These are phyloP conservation scores for Zaprionus bogoriensis DNA, from an alignment of 2,888 invertebrate species.

Conservation along the genomic window DNA sequence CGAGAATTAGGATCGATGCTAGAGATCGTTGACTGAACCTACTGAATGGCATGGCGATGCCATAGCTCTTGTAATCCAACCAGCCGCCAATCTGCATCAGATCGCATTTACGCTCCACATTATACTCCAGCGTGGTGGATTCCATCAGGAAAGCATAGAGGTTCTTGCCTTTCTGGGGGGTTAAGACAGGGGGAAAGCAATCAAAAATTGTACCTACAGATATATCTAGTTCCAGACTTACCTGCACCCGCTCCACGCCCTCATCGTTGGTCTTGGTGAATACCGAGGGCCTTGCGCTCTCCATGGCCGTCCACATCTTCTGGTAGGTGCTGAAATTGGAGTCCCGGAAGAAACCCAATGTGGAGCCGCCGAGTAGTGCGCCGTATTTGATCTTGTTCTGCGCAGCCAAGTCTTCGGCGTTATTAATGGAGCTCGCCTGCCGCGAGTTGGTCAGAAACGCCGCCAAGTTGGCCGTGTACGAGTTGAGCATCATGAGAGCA, in stretches of 20 bases:
- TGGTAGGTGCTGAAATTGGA: slow-evolving; percentile 95
- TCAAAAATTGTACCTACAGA: too few relatives aligned
- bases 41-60: slow-evolving; percentile 96
- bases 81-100: slow-evolving; percentile 91
- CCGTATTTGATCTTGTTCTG: slow-evolving; percentile 99
- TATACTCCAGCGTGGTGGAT: slow-evolving; percentile 96
- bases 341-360: slow-evolving; percentile 94
- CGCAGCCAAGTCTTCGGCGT: slow-evolving; percentile 94
- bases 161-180: slow-evolving; percentile 87
- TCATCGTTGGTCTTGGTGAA: slow-evolving; percentile 92
- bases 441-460: slow-evolving; percentile 95
- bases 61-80: slow-evolving; percentile 96
- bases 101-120: slow-evolving; percentile 92
- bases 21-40: slow-evolving; percentile 81
- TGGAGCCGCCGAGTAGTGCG: slow-evolving; percentile 94
- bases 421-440: slow-evolving; percentile 88
- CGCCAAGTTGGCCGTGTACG: slow-evolving; percentile 97
- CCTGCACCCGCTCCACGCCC: slow-evolving; percentile 91
- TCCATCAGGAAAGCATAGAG: slow-evolving; percentile 98
- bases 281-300: slow-evolving; percentile 90
- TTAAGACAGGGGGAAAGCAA: too few relatives aligned
- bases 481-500: slow-evolving; percentile 94
- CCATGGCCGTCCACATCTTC: slow-evolving; percentile 97
- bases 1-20: background rate
- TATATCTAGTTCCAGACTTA: background rate